Evolutionary conservation across 1,140 invertebrate genomes (phyloP), one percentile per base, ranked within the genome.

Genomic region (Lerema accius): DNA sequence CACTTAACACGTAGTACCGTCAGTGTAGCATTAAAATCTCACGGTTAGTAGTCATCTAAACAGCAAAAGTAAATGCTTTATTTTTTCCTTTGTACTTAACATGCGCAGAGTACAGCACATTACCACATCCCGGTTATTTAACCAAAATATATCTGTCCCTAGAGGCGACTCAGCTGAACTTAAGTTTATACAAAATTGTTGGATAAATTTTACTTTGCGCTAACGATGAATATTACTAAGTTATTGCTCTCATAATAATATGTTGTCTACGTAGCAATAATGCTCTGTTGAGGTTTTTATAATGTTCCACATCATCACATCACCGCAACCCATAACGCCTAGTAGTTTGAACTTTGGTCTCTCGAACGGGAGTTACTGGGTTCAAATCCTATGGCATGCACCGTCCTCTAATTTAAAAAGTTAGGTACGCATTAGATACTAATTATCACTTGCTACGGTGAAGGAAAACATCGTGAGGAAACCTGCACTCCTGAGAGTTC

Each of bases 1-100:
- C n/a, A n/a, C n/a, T n/a, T n/a, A n/a, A n/a, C n/a, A n/a, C n/a
- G n/a, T n/a, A n/a, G n/a, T n/a, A n/a, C n/a, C n/a, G n/a, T 50
- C 46, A 15, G 48, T 15, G 9, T 14, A 37, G 37, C 51, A 23
- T 43, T 39, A 55, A 53, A 43, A 23, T 46, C 17, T 46, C 50
- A 23, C 50, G 37, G 17, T 55, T 26, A n/a, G 11, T 14, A 17
- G 50, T 37, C 50, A 42, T 19, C 51, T 55, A 43, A 55, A 43
- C 39, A 55, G n/a, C 39, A 32, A 14, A 23, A 43, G 51, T 43
- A 26, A 55, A 13, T 13, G 39, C 37, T 55, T 32, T 26, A 26
- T 42, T 43, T 42, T 43, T 46, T 23, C 17, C 40, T 42, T 23
- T 46, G 11, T 5, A 46, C 10, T 46, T 46, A 23, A 46, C 17